Conservation (phyloP, 2,113 vertebrate species). For the Melospiza georgiana region DNA sequence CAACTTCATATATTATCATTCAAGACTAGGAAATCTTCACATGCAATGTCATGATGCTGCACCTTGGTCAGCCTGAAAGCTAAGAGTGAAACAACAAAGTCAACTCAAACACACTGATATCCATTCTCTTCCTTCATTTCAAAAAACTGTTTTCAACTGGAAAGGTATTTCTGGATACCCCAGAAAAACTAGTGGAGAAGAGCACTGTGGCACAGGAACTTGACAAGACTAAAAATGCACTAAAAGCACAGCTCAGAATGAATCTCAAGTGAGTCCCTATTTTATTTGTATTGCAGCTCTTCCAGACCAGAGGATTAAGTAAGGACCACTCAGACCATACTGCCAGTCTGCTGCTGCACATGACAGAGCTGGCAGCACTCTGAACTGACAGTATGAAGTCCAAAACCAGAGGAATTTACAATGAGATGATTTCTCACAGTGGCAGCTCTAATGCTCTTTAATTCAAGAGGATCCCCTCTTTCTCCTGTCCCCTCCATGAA, state of each 20-base stretch:
- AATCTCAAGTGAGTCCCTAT: background rate
- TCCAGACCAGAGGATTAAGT: background rate
- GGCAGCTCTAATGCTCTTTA: background rate
- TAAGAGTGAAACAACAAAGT: background rate
- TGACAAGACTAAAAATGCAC: background rate
- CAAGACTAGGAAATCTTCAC: background rate
- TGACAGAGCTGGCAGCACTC: background rate
- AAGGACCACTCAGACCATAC: background rate
- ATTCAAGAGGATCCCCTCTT: background rate
- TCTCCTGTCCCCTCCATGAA: background rate
- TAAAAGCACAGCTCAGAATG: background rate
- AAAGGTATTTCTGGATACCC: background rate
- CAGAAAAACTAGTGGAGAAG: background rate
- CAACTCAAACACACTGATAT: background rate
- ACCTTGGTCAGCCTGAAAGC: background rate
- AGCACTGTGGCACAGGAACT: background rate
- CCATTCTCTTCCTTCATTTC: background rate
- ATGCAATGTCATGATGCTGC: background rate
- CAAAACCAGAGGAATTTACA: background rate
- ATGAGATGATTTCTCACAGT: background rate
- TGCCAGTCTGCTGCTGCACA: background rate
- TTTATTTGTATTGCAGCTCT: background rate
- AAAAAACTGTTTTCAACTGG: background rate
- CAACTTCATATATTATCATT: background rate
- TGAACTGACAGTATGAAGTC: background rate